phyloP scores from a whole-genome alignment of 2,888 invertebrate species.

The Zhuqinia jingwanae region DNA sequence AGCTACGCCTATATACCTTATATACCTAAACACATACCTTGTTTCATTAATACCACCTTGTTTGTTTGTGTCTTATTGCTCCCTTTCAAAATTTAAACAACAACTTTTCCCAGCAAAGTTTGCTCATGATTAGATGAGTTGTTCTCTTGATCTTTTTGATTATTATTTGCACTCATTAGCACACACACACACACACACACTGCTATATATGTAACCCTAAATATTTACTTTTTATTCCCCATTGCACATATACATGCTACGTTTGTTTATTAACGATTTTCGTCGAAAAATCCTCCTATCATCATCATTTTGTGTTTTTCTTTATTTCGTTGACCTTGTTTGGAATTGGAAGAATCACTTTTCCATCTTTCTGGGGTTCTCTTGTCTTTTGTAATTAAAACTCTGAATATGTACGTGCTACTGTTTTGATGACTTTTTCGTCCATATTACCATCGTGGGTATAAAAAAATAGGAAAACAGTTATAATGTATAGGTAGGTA shows the following conservation, averaged over 20 bases:
- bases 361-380: conserved; percentile 18
- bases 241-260: neutral
- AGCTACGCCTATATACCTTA: too few relatives aligned
- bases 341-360: neutral
- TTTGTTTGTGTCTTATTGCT: conserved; percentile 32
- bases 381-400: conserved; percentile 15
- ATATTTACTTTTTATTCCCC: conserved; percentile 22
- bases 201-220: neutral
- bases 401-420: neutral
- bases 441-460: too few relatives aligned
- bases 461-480: too few relatives aligned
- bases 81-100: conserved; percentile 51
- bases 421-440: too few relatives aligned
- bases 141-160: conserved; percentile 65
- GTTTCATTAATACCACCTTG: conserved; percentile 41
- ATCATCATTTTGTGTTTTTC: neutral
- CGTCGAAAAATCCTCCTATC: conserved; percentile 19
- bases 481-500: too few relatives aligned
- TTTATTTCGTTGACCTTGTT: neutral
- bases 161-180: conserved; percentile 68
- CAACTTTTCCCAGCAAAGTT: conserved; percentile 45
- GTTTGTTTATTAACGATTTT: neutral
- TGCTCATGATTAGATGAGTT: conserved; percentile 47
- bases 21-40: too few relatives aligned
- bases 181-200: neutral